Base-by-base conservation (phyloP, 2,888 invertebrate genomes). In the Chymomyza procnemis region DNA sequence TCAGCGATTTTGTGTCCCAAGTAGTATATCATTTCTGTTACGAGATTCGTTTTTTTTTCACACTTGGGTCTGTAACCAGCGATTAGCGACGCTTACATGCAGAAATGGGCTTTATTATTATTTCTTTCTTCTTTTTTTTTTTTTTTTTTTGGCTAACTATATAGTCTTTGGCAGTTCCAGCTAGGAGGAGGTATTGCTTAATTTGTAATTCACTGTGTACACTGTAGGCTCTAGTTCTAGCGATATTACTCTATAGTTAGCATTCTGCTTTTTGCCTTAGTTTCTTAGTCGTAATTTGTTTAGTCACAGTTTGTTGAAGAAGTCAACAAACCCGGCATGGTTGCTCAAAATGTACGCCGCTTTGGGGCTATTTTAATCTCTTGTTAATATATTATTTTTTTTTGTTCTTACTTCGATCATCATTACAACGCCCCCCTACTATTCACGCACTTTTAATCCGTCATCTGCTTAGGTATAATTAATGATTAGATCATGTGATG, bases 291-390 rank as follows among this genome's bases (percentile, higher is more conserved):
- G 78, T 83, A 83, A 83, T 83, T 78, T 83, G 79, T 84, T 83
- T 83, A 82, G 83, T 82, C 80, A 82, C 82, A 85, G 80, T 84
- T 80, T 80, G 85, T 84, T 84, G 82, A 71, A 85, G 79, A 83
- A 83, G 83, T 83, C 83, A 83, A 83, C 85, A 83, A 83, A 83
- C 83, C 80, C 79, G 71, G 72, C 80, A 81, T 81, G 84, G 71
- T 77, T 61, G 61, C 60, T 67, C 65, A 62, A 71, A 62, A 69
- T 69, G 3, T 26, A 69, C 64, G 47, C 62, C 21, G 64, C 59
- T 77, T 59, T 59, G 34, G 19, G 0, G 19, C n/a, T 56, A 52
- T 58, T 55, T 56, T 47, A 16, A 47, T 47, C n/a, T 16, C 3
- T 47, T 47, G 26, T 26, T 26, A n/a, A n/a, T n/a, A n/a, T n/a